Conservation (phyloP, 1,140 invertebrate genomes). For the Glossosoma conforme region DNA sequence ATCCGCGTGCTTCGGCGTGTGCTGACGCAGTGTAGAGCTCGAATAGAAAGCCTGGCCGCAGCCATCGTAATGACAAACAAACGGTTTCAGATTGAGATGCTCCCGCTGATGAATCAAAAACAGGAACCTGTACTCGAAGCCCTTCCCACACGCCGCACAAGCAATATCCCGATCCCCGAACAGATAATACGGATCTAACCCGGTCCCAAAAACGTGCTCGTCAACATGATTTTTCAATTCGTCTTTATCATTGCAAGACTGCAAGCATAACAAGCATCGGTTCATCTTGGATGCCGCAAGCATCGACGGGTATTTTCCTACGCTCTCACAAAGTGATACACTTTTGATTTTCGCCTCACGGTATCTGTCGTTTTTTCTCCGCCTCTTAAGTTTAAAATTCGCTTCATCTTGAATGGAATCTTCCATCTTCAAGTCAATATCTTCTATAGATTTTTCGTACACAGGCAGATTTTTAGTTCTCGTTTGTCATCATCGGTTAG, state of each 20-base stretch:
- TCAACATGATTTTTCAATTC: constrained; percentile 21
- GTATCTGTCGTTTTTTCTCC: background rate
- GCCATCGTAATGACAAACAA: constrained; percentile 19
- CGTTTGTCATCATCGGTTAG: constrained; percentile 1
- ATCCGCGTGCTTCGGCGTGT: constrained; percentile 21
- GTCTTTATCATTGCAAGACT: constrained; percentile 16
- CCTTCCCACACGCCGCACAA: constrained; percentile 17
- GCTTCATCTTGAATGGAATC: no score
- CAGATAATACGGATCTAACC: constrained; percentile 26
- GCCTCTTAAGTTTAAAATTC: background rate
- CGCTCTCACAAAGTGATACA: background rate
- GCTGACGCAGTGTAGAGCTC: constrained; percentile 19
- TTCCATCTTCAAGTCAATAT: background rate
- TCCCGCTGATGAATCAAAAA: constrained; percentile 26
- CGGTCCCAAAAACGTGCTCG: constrained; percentile 16
- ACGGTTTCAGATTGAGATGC: constrained; percentile 26
- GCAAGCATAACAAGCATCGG: constrained; percentile 24
- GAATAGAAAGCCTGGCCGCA: constrained; percentile 19
- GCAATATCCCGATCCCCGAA: constrained; percentile 18
- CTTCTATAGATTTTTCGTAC: background rate
- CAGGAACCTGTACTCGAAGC: constrained; percentile 18
- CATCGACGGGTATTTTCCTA: constrained; percentile 15
- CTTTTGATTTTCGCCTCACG: background rate
- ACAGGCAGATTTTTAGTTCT: no score
- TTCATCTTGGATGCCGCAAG: constrained; percentile 11